Evolutionary conservation across 2,113 vertebrate genomes (phyloP), one percentile per base, ranked within the genome.

Genomic region (Oryzias woworae): DNA sequence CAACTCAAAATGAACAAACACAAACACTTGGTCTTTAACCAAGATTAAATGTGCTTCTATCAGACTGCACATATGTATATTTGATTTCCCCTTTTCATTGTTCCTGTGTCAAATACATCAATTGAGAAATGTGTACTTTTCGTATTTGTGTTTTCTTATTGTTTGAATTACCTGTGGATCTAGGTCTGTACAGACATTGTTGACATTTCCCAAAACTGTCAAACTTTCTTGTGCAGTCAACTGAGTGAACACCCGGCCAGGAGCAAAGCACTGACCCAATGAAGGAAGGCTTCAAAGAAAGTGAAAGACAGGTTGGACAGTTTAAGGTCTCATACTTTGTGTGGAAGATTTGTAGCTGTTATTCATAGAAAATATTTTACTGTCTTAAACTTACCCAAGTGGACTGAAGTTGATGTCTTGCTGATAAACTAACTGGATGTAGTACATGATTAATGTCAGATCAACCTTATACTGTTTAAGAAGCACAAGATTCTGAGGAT

Each of bases 401-500:
- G 90, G 85, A 26, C 78, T 87, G 73, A 92, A 92, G 70, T 81
- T 82, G 53, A 68, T 69, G 54, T 91, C 53, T 68, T 85, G 58
- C 2, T 20, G 50, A 47, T 91, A 93, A 1, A 93, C 1, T 1
- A 91, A 80, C 28, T 69, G 7, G 0, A 77, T 77, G 72, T 88
- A 92, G 74, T 69, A 87, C n/a, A 45, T 0, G 12, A 69, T 70
- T 69, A 92, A 75, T 31, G 90, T 83, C 10, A 14, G 7, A 0
- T 86, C 75, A 31, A 85, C 41, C 6, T 0, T 1, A 0, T 53
- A 48, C 2, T 73, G 28, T 47, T 73, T 71, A 59, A 93, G 48
- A 23, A 92, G 84, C 14, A 77, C 78, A 0, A 93, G 60, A 71
- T 92, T 92, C 62, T 45, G 26, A 48, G 22, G 70, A 72, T 93